These are phyloP conservation scores for Mustelus asterias DNA, from an alignment of 2,113 vertebrate species.

Conservation along the genomic window DNA sequence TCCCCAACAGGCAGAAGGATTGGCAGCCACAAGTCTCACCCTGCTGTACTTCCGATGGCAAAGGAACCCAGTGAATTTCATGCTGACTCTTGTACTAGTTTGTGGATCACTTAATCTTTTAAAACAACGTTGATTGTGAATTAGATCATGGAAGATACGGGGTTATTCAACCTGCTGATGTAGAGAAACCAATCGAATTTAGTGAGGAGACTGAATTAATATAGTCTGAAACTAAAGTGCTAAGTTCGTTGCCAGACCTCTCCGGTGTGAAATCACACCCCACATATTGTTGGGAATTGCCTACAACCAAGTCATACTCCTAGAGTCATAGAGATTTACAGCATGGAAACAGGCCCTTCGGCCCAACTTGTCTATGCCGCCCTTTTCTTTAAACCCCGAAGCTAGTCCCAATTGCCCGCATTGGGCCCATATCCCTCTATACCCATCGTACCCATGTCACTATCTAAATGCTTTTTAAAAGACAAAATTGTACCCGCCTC, in stretches of 20 bases:
- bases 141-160: background rate
- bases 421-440: no score
- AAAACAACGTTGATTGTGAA: no score
- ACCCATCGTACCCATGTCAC: no score
- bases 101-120: background rate
- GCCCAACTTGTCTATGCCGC: no score
- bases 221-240: background rate
- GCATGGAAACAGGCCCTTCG: no score
- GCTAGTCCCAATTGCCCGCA: no score
- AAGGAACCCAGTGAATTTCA: background rate
- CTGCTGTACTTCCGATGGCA: background rate
- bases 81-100: background rate
- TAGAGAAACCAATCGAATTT: background rate
- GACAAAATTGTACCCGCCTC: no score
- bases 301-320: background rate
- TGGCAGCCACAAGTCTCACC: background rate
- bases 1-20: background rate
- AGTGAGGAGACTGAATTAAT: background rate
- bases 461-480: no score
- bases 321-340: no score
- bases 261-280: background rate
- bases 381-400: no score
- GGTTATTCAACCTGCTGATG: background rate
- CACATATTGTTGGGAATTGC: background rate
- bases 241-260: background rate